Evolutionary conservation across 1,140 invertebrate species (phyloP), one percentile per base, ranked within the genome.

Genomic region (Bilobella aurantiaca): DNA sequence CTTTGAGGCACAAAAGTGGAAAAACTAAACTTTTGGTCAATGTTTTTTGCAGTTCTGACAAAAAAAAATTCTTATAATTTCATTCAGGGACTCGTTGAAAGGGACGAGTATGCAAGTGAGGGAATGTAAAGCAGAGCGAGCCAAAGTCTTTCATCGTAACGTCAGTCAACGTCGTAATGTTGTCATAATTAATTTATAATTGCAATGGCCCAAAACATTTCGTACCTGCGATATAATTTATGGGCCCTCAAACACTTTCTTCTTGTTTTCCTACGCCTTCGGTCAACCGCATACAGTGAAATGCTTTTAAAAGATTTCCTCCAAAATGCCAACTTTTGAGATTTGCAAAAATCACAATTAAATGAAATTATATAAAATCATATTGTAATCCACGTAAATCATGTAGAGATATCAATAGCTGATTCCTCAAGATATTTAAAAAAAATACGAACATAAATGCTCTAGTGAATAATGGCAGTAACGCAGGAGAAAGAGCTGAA

Each of bases 111-210:
- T 12, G 8, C 37, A 8, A 12, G 37, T 12, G 49, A 5, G 3
- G 25, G 23, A 23, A 12, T 53, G 21, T 5, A 53, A 23, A 5
- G 23, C 12, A 53, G 25, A 23, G 5, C 12, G 8, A 53, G 49
- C 14, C 49, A 12, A 23, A 53, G 14, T 23, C 25, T 53, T 23
- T 53, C 49, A 53, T 53, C 49, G 23, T 23, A 12, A 53, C 25
- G 49, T 53, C 49, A 53, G 23, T 53, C 49, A 53, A 23, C 8
- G 21, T 53, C 49, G 49, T 53, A 53, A 53, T 23, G 23, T 12
- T 16, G 49, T 23, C 49, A 53, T 53, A 53, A 53, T 53, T 53
- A 53, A 53, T 53, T 42, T 42, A 42, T 42, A 42, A 42, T 42
- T 42, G 34, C 8, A 12, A 42, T 18, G 34, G 34, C 8, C n/a